Percentiles rank a stretch among this genome's conserved stretches.
Conservation (phyloP, 2,888 invertebrate genomes). For the Micoletzkya japonica region DNA sequence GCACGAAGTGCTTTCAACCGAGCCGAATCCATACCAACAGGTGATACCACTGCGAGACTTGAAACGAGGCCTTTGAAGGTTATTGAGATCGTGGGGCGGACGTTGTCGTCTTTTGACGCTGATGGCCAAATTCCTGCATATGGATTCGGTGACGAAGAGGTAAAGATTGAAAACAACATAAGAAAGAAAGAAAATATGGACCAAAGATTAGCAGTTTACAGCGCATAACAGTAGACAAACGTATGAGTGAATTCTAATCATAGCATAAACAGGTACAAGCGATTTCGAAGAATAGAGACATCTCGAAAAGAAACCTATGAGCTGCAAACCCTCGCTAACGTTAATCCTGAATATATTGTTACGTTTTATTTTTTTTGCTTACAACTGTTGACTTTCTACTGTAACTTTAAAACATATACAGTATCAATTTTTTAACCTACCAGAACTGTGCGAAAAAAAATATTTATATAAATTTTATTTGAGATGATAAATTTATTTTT, state of each 20-base stretch:
- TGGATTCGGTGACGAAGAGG: conserved; percentile 68
- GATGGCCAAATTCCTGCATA: conserved; percentile 68
- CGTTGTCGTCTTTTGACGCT: conserved; percentile 67
- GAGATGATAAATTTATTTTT: too few relatives aligned
- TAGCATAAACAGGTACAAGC: too few relatives aligned
- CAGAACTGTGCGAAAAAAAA: neutral
- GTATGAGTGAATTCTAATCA: too few relatives aligned
- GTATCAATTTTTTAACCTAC: neutral
- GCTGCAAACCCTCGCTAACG: too few relatives aligned
- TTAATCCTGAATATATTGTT: too few relatives aligned
- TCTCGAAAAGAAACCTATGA: too few relatives aligned
- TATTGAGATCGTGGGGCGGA: conserved; percentile 67
- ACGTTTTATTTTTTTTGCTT: neutral
- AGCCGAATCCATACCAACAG: conserved; percentile 68
- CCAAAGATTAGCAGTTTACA: conserved; percentile 57
- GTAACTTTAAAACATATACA: too few relatives aligned
- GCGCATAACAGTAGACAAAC: too few relatives aligned
- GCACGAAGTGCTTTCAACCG: conserved; percentile 63
- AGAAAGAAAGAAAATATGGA: conserved; percentile 59
- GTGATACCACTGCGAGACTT: conserved; percentile 36
- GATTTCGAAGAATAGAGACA: too few relatives aligned
- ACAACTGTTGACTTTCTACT: neutral
- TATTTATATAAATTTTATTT: conserved; percentile 9
- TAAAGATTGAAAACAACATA: conserved; percentile 56
- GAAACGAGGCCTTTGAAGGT: too few relatives aligned